These are phyloP conservation scores for Camponotus pennsylvanicus DNA, from an alignment of 1,140 invertebrate species.

Conservation along the genomic window DNA sequence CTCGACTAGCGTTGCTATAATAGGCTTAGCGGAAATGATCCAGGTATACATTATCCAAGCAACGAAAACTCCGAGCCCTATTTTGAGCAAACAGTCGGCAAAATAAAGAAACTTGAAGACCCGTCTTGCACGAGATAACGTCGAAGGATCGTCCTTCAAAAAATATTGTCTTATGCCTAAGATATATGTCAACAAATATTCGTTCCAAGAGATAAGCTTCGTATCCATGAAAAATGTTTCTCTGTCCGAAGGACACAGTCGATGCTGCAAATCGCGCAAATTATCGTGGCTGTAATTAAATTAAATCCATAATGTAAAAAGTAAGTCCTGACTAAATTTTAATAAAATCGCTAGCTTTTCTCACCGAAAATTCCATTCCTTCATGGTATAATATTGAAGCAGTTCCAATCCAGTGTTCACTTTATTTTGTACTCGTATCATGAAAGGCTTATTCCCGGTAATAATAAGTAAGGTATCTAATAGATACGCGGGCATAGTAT, in stretches of 20 bases:
- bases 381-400: slow-evolving; percentile 95
- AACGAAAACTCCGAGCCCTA: slow-evolving; percentile 70
- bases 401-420: slow-evolving; percentile 89
- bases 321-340: not conserved
- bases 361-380: slow-evolving; percentile 92
- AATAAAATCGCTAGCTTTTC: slow-evolving; percentile 43
- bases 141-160: slow-evolving; percentile 92
- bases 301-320: not conserved
- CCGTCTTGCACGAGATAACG: slow-evolving; percentile 89
- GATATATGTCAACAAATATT: slow-evolving; percentile 91
- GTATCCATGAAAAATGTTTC: slow-evolving; percentile 88
- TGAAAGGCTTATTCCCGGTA: slow-evolving; percentile 91
- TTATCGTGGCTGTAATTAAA: slow-evolving; percentile 88
- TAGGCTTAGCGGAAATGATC: slow-evolving; percentile 65
- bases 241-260: slow-evolving; percentile 88
- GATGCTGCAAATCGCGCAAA: slow-evolving; percentile 88
- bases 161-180: slow-evolving; percentile 91
- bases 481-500: slow-evolving; percentile 93
- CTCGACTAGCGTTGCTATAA: not conserved
- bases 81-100: slow-evolving; percentile 76
- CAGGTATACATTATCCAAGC: slow-evolving; percentile 79
- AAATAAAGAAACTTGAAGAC: slow-evolving; percentile 81
- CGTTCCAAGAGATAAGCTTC: slow-evolving; percentile 89
- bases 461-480: slow-evolving; percentile 90
- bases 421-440: slow-evolving; percentile 89